Evolutionary conservation across 2,113 vertebrate species (phyloP), one percentile per base, ranked within the genome.

Genomic region (Talpa occidentalis): DNA sequence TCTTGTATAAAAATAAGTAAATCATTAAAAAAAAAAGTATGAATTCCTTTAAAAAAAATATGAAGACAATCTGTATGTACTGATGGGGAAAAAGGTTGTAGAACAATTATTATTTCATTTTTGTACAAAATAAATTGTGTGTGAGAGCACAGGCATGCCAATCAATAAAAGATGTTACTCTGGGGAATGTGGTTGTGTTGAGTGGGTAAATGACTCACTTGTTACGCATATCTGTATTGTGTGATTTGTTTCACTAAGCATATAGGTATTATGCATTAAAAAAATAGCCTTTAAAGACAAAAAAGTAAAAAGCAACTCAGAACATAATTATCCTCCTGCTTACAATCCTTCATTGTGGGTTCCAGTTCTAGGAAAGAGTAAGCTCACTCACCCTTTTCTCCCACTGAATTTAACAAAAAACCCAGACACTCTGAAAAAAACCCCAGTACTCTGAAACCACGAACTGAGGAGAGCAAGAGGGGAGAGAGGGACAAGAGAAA

Each of bases 301-400:
- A 60, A 70, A 66, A 56, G 22, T 77, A 73, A 81, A 77, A 73
- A 35, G 35, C n/a, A 92, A 47, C 19, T 78, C 40, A 96, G 70
- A 69, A 17, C 16, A 26, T 9, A 15, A 15, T 59, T 70, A 66
- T 52, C 66, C n/a, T 2, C 10, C 77, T 72, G n/a, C 76, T 79
- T 90, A 62, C 70, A 93, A 85, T 28, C 62, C 77, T 74, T 54
- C 32, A 21, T 1, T 3, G n/a, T 22, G 49, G n/a, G 40, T n/a
- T 54, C 4, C 26, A 37, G 37, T n/a, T 78, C 10, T 30, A 44
- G 52, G 52, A 40, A 16, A n/a, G n/a, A 77, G 15, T 6, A 24
- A 24, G 30, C 22, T 28, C 11, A 19, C 12, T 32, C 22, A 22
- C 28, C 12, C 28, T 7, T 67, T 52, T 54, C n/a, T 44, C 54